phyloP scores from a whole-genome alignment of 1,140 invertebrate species.

The Scaptomyza hsui region DNA sequence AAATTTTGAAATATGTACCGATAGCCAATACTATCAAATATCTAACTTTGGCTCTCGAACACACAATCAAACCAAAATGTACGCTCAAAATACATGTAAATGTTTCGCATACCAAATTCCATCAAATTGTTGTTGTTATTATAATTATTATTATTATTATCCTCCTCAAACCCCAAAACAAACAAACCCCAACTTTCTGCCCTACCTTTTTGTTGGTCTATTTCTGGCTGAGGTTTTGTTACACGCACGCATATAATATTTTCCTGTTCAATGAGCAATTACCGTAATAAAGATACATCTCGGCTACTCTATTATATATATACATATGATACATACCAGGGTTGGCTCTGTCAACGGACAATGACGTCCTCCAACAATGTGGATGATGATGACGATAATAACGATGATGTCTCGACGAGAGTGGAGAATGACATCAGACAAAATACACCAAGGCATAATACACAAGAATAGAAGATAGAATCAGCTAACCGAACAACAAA shows the following conservation, averaged over 20 bases:
- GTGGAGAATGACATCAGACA: slow-evolving; percentile 23
- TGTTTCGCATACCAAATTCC: neutral
- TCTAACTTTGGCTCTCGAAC: neutral
- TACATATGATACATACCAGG: too few species aligned
- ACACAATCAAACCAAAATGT: too few species aligned
- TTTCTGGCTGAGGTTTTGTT: slow-evolving; percentile 9
- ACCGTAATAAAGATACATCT: slow-evolving; percentile 76
- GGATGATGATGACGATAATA: slow-evolving; percentile 9
- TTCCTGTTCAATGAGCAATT: slow-evolving; percentile 83
- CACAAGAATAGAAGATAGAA: neutral
- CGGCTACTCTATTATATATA: slow-evolving; percentile 65
- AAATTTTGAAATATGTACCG: neutral
- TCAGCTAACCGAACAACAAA: neutral
- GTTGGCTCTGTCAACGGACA: slow-evolving; percentile 33
- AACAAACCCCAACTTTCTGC: neutral
- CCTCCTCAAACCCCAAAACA: neutral
- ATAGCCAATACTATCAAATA: neutral
- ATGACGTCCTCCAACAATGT: slow-evolving; percentile 13
- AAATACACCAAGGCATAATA: neutral
- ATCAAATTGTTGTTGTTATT: slow-evolving; percentile 23
- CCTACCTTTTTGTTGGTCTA: slow-evolving; percentile 22
- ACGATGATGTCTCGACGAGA: slow-evolving; percentile 9
- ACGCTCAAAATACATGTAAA: neutral
- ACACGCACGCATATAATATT: slow-evolving; percentile 75
- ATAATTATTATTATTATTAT: slow-evolving; percentile 15